These are phyloP conservation scores for human DNA, from an alignment of 2,113 vertebrate species.

Conservation along the genomic window GRCh38 chr5:78323501-78324000, in stretches of 20 bases:
- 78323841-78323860: neutral
- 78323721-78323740: neutral
- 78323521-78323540: conserved; percentile 38
- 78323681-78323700: neutral
- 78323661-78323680: neutral
- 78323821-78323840: neutral
- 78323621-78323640: neutral
- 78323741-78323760: neutral
- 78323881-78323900: conserved; percentile 31
- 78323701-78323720: neutral
- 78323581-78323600: neutral
- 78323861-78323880: neutral
- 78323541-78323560: conserved; percentile 23
- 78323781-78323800: neutral
- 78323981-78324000: neutral
- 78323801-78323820: neutral
- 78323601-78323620: neutral
- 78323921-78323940: neutral
- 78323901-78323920: neutral
- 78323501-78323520: conserved; percentile 27
- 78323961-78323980: neutral
- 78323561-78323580: neutral
- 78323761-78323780: neutral
- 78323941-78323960: neutral
- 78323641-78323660: neutral